Evolutionary conservation across 2,888 invertebrate genomes (phyloP).

Genomic region (Calameuta filiformis): DNA sequence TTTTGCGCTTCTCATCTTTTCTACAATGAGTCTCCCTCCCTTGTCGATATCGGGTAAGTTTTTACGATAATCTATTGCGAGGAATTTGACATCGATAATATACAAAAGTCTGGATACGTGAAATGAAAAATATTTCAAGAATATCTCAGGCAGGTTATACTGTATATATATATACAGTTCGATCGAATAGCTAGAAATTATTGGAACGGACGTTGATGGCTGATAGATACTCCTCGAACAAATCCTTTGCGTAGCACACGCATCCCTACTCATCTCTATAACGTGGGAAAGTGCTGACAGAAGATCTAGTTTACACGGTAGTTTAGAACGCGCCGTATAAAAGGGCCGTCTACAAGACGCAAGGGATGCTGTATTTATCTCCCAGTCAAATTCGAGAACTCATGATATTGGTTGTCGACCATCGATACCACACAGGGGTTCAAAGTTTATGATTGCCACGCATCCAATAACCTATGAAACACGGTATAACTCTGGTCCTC

Average conservation of each 20-base stretch:
- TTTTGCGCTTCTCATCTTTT: background rate
- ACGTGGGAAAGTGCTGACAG: slow-evolving; percentile 41
- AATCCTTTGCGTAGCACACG: background rate
- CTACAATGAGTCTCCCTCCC: background rate
- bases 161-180: background rate
- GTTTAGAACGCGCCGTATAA: slow-evolving; percentile 32
- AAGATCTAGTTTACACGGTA: slow-evolving; percentile 38
- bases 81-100: background rate
- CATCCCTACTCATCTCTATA: background rate
- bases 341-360: background rate
- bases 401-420: background rate
- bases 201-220: background rate
- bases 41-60: background rate
- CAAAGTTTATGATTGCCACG: slow-evolving; percentile 53
- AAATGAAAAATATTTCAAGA: background rate
- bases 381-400: background rate
- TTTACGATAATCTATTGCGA: background rate
- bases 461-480: slow-evolving; percentile 37
- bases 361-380: background rate
- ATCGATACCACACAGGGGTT: background rate
- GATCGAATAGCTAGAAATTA: background rate
- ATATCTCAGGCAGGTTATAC: background rate
- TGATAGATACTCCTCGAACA: background rate
- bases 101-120: background rate
- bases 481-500: background rate